Percentiles rank a stretch among this genome's conserved stretches.
phyloP scores from a whole-genome alignment of 2,888 invertebrate species.

The Chrysomela aeneicollis region DNA sequence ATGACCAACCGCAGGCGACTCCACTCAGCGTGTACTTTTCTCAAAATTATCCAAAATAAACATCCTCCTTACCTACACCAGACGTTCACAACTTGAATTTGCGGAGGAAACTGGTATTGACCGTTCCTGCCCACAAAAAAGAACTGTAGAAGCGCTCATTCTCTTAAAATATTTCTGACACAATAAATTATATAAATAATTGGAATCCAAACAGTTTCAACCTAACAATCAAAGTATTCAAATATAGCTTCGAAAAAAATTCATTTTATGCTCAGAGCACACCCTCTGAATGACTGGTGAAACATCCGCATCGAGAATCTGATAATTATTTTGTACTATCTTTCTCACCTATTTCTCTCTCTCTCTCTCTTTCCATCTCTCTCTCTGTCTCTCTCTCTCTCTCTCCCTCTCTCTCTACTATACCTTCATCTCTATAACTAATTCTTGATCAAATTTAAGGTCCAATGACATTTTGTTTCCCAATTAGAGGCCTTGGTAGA shows the following conservation, averaged over 20 bases:
- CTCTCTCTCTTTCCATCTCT: no score
- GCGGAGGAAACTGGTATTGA: neutral
- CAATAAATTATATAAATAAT: neutral
- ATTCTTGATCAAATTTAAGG: no score
- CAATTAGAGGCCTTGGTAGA: neutral
- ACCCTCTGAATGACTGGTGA: no score
- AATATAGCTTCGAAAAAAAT: neutral
- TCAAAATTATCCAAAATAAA: neutral
- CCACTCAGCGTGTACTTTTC: no score
- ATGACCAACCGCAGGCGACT: neutral
- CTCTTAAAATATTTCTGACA: neutral
- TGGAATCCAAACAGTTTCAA: no score
- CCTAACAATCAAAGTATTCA: neutral
- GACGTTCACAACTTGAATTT: neutral
- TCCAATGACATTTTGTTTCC: neutral
- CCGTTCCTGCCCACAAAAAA: neutral
- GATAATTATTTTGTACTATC: no score
- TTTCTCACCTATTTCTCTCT: no score
- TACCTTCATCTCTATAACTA: no score
- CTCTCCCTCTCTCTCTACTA: no score
- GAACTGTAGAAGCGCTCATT: no score
- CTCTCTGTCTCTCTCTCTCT: neutral
- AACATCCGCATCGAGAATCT: no score
- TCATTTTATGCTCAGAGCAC: no score
- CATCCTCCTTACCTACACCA: neutral